Percentiles rank a stretch among this genome's conserved stretches.
These are phyloP conservation scores for Furnarius figulus DNA, from an alignment of 2,113 vertebrate genomes.

Conservation along the genomic window DNA sequence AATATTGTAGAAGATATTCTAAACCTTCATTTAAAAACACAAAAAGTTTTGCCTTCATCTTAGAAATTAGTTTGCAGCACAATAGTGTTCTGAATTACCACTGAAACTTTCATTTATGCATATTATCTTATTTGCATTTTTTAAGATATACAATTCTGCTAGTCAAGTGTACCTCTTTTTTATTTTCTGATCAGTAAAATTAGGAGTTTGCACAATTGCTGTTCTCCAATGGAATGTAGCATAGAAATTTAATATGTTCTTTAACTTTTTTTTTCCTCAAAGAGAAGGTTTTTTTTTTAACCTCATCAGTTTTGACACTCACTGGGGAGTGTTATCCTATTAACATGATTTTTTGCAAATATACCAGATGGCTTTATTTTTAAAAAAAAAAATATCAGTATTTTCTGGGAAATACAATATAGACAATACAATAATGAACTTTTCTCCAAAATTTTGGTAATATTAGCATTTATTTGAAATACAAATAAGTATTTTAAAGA, in stretches of 20 bases:
- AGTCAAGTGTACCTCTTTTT: neutral
- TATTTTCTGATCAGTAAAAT: neutral
- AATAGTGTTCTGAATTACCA: neutral
- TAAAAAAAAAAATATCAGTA: neutral
- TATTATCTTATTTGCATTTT: neutral
- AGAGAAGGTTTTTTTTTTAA: neutral
- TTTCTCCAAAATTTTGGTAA: neutral
- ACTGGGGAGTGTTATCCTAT: neutral
- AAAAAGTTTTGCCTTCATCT: neutral
- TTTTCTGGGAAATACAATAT: neutral
- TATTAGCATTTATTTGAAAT: neutral
- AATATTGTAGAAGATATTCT: neutral
- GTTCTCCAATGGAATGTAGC: neutral
- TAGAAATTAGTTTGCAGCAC: neutral
- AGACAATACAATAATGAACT: neutral
- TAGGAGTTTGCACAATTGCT: neutral
- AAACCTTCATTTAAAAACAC: neutral
- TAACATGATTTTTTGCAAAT: neutral
- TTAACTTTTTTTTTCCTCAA: neutral
- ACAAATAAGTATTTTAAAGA: neutral
- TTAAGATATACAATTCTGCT: neutral
- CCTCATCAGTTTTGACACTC: neutral
- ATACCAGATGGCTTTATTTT: neutral
- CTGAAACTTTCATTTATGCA: neutral
- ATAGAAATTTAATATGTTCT: neutral